A percentile compares a stretch with the other conserved stretches of the same genome.
phyloP scores from a whole-genome alignment of 2,888 invertebrate genomes.

The Athalia circularis region DNA sequence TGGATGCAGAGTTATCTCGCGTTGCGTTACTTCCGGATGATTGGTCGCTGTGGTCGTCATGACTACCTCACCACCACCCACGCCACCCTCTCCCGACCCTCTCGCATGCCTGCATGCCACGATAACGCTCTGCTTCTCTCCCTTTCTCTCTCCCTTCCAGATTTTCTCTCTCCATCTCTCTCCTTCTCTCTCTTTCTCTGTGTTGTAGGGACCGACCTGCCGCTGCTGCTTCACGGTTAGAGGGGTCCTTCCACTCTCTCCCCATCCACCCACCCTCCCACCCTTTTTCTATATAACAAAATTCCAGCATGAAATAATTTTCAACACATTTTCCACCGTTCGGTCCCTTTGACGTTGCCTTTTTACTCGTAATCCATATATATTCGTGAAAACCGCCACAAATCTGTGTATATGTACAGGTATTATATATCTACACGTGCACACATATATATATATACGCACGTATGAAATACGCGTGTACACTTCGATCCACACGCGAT shows the following conservation, averaged over 20 bases:
- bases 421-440: not conserved
- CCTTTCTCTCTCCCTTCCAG: not conserved
- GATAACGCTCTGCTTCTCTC: constrained; percentile 54
- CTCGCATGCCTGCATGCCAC: constrained; percentile 54
- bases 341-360: constrained; percentile 42
- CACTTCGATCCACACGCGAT: not conserved
- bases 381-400: not conserved
- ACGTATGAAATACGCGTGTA: constrained; percentile 1
- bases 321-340: constrained; percentile 47
- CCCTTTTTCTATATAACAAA: constrained; percentile 27
- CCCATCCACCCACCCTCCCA: not conserved
- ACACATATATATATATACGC: not conserved
- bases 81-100: constrained; percentile 52
- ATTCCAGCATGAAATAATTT: constrained; percentile 46
- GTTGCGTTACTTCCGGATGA: constrained; percentile 74
- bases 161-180: constrained; percentile 47
- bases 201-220: constrained; percentile 17
- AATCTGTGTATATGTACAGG: not conserved
- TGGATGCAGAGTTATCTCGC: constrained; percentile 75
- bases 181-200: constrained; percentile 51
- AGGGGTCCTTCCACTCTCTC: not conserved
- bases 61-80: constrained; percentile 70
- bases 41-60: constrained; percentile 74
- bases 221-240: constrained; percentile 17
- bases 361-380: constrained; percentile 1